Percentiles rank a stretch among this genome's conserved stretches.
Conservation (phyloP, 2,888 invertebrate species). For the Gymnoscelis rufifasciata region DNA sequence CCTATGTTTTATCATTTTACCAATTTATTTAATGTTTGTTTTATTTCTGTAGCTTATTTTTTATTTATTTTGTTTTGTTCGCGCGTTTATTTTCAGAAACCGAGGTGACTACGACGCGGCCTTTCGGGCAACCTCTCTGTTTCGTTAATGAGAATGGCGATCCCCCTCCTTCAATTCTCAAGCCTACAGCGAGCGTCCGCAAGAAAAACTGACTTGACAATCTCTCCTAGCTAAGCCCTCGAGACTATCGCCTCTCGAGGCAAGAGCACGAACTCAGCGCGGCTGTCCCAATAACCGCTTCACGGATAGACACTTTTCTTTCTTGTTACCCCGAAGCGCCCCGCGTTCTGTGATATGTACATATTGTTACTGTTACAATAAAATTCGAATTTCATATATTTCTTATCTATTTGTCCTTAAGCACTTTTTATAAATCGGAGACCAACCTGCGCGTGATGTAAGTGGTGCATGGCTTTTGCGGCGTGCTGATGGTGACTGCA, state of each 20-base stretch:
- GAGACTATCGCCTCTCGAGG: slow-evolving; percentile 49
- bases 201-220: slow-evolving; percentile 68
- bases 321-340: slow-evolving; percentile 72
- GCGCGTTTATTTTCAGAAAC: slow-evolving; percentile 70
- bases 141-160: slow-evolving; percentile 79
- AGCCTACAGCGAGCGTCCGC: slow-evolving; percentile 74
- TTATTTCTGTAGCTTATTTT: slow-evolving; percentile 41
- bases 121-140: slow-evolving; percentile 90
- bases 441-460: slow-evolving; percentile 55
- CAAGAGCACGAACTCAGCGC: slow-evolving; percentile 58
- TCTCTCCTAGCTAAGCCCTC: slow-evolving; percentile 45
- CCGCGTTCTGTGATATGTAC: slow-evolving; percentile 79
- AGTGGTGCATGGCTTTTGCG: slow-evolving; percentile 76
- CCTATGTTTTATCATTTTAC: slow-evolving; percentile 28
- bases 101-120: slow-evolving; percentile 81
- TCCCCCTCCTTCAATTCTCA: slow-evolving; percentile 74
- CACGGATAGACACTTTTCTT: slow-evolving; percentile 46
- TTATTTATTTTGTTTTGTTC: slow-evolving; percentile 65
- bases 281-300: slow-evolving; percentile 56
- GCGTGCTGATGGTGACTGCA: slow-evolving; percentile 60
- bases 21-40: slow-evolving; percentile 32
- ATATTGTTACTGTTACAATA: slow-evolving; percentile 78
- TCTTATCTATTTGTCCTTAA: slow-evolving; percentile 57
- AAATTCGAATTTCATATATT: slow-evolving; percentile 59
- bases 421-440: slow-evolving; percentile 50